These are phyloP conservation scores for Plagodis pulveraria DNA, from an alignment of 2,888 invertebrate genomes.

Conservation along the genomic window DNA sequence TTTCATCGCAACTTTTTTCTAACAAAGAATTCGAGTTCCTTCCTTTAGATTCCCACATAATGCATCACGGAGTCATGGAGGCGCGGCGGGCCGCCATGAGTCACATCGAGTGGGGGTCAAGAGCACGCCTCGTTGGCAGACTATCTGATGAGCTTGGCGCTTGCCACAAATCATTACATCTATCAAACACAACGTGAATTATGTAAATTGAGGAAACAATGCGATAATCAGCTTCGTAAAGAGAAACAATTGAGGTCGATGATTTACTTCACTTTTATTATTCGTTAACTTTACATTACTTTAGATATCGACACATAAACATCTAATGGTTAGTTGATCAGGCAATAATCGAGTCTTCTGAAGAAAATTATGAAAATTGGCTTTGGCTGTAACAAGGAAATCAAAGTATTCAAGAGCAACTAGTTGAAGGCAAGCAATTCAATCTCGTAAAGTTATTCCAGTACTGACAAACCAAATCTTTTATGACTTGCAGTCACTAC, in stretches of 20 bases:
- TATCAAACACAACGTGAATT: conserved; percentile 15
- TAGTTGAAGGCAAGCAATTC: too few species aligned
- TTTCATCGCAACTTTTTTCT: conserved; percentile 10
- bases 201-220: conserved; percentile 16
- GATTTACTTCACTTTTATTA: too few species aligned
- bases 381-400: too few species aligned
- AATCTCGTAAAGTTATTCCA: not conserved
- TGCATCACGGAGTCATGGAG: conserved; percentile 30
- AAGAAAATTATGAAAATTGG: too few species aligned
- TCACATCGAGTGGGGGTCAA: conserved; percentile 74
- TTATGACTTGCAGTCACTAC: not conserved
- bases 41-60: conserved; percentile 47
- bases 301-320: too few species aligned
- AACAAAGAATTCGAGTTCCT: conserved; percentile 40
- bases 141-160: conserved; percentile 70
- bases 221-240: conserved; percentile 1
- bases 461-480: not conserved
- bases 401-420: too few species aligned
- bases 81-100: conserved; percentile 53
- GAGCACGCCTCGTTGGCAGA: conserved; percentile 68
- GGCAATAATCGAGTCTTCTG: too few species aligned
- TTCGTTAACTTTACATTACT: too few species aligned
- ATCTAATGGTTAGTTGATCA: too few species aligned
- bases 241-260: too few species aligned
- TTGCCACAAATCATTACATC: conserved; percentile 58